Evolutionary conservation across 1,140 invertebrate species (phyloP).

Genomic region (Eueides isabella): DNA sequence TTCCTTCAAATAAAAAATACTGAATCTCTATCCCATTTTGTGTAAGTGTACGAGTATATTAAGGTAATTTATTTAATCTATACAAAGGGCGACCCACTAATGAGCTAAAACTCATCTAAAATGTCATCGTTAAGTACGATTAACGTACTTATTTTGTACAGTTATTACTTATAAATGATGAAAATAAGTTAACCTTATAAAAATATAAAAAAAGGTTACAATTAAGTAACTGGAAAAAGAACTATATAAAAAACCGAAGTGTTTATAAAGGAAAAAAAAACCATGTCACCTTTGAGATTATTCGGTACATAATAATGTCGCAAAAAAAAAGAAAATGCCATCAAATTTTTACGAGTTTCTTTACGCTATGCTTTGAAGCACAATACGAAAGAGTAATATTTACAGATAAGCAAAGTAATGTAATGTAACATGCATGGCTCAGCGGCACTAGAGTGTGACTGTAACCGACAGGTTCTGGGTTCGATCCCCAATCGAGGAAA

Average conservation of each 20-base stretch:
- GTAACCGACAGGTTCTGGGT: too few relatives aligned
- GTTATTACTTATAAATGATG: too few relatives aligned
- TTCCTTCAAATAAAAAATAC: too few relatives aligned
- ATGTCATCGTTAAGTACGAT: not conserved
- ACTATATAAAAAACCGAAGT: not conserved
- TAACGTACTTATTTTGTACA: not conserved
- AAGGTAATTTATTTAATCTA: not conserved
- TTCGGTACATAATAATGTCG: constrained; percentile 19
- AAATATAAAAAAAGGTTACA: not conserved
- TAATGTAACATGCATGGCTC: too few relatives aligned
- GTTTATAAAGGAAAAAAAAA: not conserved
- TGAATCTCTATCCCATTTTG: too few relatives aligned
- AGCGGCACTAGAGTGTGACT: too few relatives aligned
- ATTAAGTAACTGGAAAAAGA: not conserved
- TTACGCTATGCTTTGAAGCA: constrained; percentile 29
- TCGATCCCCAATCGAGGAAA: too few relatives aligned
- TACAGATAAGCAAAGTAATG: not conserved
- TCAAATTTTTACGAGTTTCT: constrained; percentile 44
- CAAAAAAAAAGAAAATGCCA: constrained; percentile 26
- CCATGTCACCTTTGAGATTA: constrained; percentile 1
- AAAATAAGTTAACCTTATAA: too few relatives aligned
- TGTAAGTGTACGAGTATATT: not conserved
- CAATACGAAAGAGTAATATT: not conserved
- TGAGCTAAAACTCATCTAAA: not conserved
- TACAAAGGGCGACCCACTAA: not conserved